A percentile compares a stretch with the other conserved stretches of the same genome.
These are phyloP conservation scores for Mastigias papua DNA, from an alignment of 30 jellyfish, hydroid and myxozoan genomes.

Conservation along the genomic window DNA sequence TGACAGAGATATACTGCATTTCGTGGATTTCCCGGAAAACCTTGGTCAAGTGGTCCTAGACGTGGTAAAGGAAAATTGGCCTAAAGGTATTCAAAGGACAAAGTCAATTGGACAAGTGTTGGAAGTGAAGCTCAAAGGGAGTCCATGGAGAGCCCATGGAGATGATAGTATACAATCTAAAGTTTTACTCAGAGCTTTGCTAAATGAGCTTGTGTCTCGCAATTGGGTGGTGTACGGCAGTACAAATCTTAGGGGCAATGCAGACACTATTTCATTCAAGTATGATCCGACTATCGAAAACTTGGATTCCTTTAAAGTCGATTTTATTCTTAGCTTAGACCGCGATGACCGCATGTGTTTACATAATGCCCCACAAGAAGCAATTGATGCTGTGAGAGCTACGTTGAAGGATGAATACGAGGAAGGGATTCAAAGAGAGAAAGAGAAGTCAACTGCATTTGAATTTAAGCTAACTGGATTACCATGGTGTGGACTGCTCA, in stretches of 20 bases:
- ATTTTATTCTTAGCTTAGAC: conserved; percentile 34
- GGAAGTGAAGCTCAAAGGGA: conserved; percentile 62
- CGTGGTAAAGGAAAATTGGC: conserved; percentile 46
- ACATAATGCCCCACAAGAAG: conserved; percentile 37
- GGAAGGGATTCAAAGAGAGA: conserved; percentile 42
- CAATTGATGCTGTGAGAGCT: conserved; percentile 11
- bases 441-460: background rate
- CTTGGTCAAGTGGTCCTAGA: conserved; percentile 5
- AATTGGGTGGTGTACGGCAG: conserved; percentile 54
- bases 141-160: conserved; percentile 61
- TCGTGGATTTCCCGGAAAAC: conserved; percentile 57
- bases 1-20: conserved; percentile 41
- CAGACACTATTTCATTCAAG: conserved; percentile 43
- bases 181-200: conserved; percentile 9
- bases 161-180: conserved; percentile 11
- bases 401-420: conserved; percentile 20
- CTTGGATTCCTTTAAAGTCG: background rate
- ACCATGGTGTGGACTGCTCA: conserved; percentile 74
- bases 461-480: conserved; percentile 67
- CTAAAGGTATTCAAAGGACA: conserved; percentile 12
- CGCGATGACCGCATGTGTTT: conserved; percentile 60
- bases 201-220: conserved; percentile 4
- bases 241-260: conserved; percentile 35
- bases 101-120: conserved; percentile 1
- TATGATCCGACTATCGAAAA: conserved; percentile 11